A percentile compares a stretch with the other conserved stretches of the same genome.
phyloP scores from a whole-genome alignment of 2,888 invertebrate genomes.

The Petrolisthes cinctipes region DNA sequence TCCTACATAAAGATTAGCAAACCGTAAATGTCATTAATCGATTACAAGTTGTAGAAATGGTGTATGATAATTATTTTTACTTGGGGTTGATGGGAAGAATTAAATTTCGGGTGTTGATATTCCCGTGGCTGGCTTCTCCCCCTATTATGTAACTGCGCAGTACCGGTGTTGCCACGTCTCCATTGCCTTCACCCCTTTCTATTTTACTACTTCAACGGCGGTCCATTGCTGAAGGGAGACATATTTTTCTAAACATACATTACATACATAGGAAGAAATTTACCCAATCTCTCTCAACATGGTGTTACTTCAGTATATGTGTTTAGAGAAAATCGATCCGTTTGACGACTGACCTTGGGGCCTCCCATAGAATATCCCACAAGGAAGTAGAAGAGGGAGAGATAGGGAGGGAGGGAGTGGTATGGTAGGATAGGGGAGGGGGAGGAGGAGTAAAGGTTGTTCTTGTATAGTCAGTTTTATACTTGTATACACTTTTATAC shows the following conservation, averaged over 20 bases:
- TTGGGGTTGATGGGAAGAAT: too few species aligned
- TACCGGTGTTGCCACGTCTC: slow-evolving; percentile 46
- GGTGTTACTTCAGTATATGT: too few species aligned
- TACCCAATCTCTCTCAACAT: too few species aligned
- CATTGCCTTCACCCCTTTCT: slow-evolving; percentile 4
- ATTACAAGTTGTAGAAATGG: too few species aligned
- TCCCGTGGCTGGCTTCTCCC: slow-evolving; percentile 18
- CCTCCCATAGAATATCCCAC: slow-evolving; percentile 13
- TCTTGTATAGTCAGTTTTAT: slow-evolving; percentile 8
- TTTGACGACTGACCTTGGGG: slow-evolving; percentile 21
- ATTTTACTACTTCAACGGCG: not conserved
- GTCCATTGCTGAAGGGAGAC: not conserved
- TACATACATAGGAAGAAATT: too few species aligned
- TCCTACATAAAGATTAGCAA: too few species aligned
- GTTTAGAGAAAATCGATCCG: not conserved
- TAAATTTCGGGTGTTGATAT: slow-evolving; percentile 5
- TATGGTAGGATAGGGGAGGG: not conserved
- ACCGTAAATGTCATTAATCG: too few species aligned
- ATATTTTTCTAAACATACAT: not conserved
- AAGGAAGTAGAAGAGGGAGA: slow-evolving; percentile 27
- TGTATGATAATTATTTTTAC: too few species aligned
- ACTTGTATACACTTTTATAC: not conserved
- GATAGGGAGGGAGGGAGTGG: not conserved
- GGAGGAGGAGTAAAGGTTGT: not conserved
- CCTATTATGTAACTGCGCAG: slow-evolving; percentile 55